These are phyloP conservation scores for Naja naja DNA, from an alignment of 2,113 vertebrate genomes.

Conservation along the genomic window DNA sequence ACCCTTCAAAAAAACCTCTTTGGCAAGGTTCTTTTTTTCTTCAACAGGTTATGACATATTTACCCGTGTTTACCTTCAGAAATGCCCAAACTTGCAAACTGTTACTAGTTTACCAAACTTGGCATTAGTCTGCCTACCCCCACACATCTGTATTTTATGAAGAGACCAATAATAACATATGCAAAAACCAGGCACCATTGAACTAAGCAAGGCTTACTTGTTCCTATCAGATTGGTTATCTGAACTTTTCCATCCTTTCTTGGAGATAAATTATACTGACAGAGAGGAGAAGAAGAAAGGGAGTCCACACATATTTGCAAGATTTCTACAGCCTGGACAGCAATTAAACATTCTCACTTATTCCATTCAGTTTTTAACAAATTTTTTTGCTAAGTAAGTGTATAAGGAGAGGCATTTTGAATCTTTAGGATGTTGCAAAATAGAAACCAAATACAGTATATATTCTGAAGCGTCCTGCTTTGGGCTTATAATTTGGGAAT, in stretches of 20 bases:
- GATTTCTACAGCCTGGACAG: neutral
- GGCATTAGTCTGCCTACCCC: neutral
- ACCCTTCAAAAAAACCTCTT: conserved; percentile 3
- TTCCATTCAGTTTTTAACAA: neutral
- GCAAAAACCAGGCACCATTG: neutral
- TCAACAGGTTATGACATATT: neutral
- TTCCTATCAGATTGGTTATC: neutral
- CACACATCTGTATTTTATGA: neutral
- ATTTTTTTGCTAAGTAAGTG: neutral
- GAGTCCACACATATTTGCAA: neutral
- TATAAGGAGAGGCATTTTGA: neutral
- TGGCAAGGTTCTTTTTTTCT: neutral
- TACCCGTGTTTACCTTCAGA: neutral
- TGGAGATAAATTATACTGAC: neutral
- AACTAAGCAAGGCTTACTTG: neutral
- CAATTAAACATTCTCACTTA: neutral
- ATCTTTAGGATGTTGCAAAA: neutral
- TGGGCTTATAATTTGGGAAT: neutral
- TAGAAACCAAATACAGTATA: neutral
- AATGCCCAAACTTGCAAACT: conserved; percentile 3
- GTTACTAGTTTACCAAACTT: neutral
- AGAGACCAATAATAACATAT: neutral
- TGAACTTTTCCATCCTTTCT: neutral
- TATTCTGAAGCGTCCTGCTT: neutral
- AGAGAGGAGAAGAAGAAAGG: neutral